phyloP scores from a whole-genome alignment of 2,888 invertebrate species.

The Octonoba sinensis region DNA sequence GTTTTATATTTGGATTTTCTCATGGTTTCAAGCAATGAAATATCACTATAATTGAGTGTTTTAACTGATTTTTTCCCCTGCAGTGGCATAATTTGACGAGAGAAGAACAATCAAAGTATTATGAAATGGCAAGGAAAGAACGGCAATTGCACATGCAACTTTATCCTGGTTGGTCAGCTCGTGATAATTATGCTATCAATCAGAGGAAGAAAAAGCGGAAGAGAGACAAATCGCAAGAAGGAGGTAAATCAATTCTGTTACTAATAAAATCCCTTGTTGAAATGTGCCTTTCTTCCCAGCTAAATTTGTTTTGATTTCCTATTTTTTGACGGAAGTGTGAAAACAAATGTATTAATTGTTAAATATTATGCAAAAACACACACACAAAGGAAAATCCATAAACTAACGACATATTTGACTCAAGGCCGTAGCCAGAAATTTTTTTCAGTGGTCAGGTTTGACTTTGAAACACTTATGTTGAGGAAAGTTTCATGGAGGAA shows the following conservation, averaged over 20 bases:
- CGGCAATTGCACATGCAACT: conserved; percentile 99
- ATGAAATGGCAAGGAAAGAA: conserved; percentile 99
- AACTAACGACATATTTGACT: too few relatives aligned
- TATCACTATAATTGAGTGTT: neutral
- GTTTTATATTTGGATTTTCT: too few relatives aligned
- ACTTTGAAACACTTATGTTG: too few relatives aligned
- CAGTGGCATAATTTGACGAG: conserved; percentile 99
- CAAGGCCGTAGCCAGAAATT: too few relatives aligned
- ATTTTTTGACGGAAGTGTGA: neutral
- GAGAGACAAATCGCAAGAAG: conserved; percentile 80
- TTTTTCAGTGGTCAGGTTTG: too few relatives aligned
- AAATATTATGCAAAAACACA: neutral
- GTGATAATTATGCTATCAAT: conserved; percentile 99
- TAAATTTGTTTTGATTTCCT: neutral
- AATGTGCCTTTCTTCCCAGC: neutral
- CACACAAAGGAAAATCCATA: too few relatives aligned
- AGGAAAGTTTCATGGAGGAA: too few relatives aligned
- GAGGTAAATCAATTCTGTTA: conserved; percentile 62
- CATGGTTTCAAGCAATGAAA: too few relatives aligned
- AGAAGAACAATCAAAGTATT: conserved; percentile 99
- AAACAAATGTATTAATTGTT: neutral
- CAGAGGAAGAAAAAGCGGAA: conserved; percentile 99
- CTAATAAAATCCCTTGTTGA: too few relatives aligned
- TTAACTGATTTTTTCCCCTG: conserved; percentile 69
- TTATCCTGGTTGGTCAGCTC: conserved; percentile 99